Percentiles rank a stretch among this genome's conserved stretches.
phyloP scores from a whole-genome alignment of 2,113 vertebrate species.

The Arizona elegans region DNA sequence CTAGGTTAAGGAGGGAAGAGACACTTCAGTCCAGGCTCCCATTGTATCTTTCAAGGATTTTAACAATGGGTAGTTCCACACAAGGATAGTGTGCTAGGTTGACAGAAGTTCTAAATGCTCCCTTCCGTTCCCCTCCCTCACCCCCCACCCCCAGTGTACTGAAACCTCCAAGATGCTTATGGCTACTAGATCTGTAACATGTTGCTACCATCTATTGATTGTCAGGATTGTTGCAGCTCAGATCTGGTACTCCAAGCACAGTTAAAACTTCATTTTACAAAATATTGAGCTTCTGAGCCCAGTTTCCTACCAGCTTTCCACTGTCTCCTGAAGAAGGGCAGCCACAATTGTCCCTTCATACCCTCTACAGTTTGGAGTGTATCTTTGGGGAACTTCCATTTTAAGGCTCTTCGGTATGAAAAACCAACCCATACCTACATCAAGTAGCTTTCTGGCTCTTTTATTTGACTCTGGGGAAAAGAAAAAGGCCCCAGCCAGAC shows the following conservation, averaged over 20 bases:
- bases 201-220: not conserved
- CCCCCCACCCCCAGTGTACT: not conserved
- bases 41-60: not conserved
- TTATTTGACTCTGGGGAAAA: not conserved
- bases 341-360: not conserved
- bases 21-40: not conserved
- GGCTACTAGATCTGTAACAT: not conserved
- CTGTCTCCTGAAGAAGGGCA: not conserved
- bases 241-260: not conserved
- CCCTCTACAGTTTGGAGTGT: not conserved
- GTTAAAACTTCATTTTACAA: not conserved
- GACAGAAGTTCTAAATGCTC: not conserved
- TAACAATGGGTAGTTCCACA: not conserved
- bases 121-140: not conserved
- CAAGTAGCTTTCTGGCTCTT: not conserved
- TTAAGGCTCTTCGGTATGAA: not conserved
- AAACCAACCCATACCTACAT: not conserved
- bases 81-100: not conserved
- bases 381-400: not conserved
- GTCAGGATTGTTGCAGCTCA: not conserved
- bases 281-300: not conserved
- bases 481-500: not conserved
- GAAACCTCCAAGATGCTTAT: not conserved
- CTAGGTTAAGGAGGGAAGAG: not conserved
- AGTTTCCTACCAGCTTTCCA: not conserved